Evolutionary conservation across 2,888 invertebrate genomes (phyloP).

Genomic region (Nomada hirtipes): DNA sequence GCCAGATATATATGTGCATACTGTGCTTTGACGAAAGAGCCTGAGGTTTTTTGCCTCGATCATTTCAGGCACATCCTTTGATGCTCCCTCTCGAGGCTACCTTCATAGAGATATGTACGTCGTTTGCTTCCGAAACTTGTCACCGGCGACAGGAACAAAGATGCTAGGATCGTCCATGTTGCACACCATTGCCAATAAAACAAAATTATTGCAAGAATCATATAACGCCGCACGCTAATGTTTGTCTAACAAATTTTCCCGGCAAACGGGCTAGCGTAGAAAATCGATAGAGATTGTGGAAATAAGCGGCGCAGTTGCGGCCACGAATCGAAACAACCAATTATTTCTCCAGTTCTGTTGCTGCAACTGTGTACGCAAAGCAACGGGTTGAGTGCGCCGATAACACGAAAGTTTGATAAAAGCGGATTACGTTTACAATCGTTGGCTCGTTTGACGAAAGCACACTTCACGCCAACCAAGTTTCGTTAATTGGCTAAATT

Average conservation of each 20-base stretch:
- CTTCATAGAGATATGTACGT: conserved; percentile 3
- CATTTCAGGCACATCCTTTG: not conserved
- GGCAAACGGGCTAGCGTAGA: too few relatives aligned
- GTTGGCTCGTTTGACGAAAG: conserved; percentile 25
- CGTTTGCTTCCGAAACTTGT: conserved; percentile 4
- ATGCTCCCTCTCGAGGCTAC: conserved; percentile 13
- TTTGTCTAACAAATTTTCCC: too few relatives aligned
- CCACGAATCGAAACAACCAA: not conserved
- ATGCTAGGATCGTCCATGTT: not conserved
- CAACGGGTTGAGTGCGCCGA: conserved; percentile 2
- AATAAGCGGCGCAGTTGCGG: not conserved
- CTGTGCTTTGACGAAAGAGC: not conserved
- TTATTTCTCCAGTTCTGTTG: conserved; percentile 2
- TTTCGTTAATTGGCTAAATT: conserved; percentile 59
- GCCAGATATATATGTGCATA: not conserved
- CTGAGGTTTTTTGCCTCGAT: not conserved
- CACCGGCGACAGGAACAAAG: not conserved
- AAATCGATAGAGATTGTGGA: conserved; percentile 2
- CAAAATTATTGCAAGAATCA: not conserved
- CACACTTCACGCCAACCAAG: conserved; percentile 3
- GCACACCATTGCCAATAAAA: too few relatives aligned
- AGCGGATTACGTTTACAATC: conserved; percentile 15
- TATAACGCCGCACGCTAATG: too few relatives aligned
- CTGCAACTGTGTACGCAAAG: not conserved
- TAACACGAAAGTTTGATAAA: conserved; percentile 36